phyloP scores from a whole-genome alignment of 2,797 vertebrate species.

The Zenarchopterus dispar region DNA sequence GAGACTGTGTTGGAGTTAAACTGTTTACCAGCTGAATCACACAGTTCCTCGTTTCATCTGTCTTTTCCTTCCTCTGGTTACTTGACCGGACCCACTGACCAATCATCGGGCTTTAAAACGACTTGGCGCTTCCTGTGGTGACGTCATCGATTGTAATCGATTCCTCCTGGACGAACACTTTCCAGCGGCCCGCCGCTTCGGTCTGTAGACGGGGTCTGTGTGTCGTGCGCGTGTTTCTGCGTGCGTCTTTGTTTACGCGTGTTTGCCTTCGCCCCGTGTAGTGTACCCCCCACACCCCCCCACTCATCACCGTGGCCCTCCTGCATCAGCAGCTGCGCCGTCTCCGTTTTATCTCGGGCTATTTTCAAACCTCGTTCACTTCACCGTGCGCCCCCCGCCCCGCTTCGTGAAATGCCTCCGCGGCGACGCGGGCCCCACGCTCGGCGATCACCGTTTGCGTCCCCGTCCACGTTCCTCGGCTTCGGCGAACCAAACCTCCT shows the following conservation, averaged over 20 bases:
- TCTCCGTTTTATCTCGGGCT: constrained; percentile 66
- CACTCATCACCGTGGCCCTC: not conserved
- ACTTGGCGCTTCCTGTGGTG: constrained; percentile 59
- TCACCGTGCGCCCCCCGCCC: constrained; percentile 57
- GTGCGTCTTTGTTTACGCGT: constrained; percentile 7
- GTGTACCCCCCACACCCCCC: constrained; percentile 16
- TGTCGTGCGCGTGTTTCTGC: constrained; percentile 13
- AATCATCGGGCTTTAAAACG: constrained; percentile 56
- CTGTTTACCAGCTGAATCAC: too few relatives aligned
- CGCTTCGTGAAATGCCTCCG: constrained; percentile 66
- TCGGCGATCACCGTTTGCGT: constrained; percentile 56
- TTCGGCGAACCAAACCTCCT: constrained; percentile 59
- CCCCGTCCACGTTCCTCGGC: constrained; percentile 39
- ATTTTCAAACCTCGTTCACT: constrained; percentile 72
- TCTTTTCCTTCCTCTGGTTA: constrained; percentile 40
- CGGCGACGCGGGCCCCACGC: constrained; percentile 54
- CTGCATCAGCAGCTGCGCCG: constrained; percentile 29
- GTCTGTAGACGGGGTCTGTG: constrained; percentile 14
- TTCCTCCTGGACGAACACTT: constrained; percentile 34
- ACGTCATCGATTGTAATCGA: constrained; percentile 65
- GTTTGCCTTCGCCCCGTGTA: constrained; percentile 1
- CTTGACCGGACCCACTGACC: constrained; percentile 61
- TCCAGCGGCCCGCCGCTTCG: constrained; percentile 24
- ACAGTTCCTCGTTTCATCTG: not conserved
- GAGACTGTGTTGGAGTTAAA: too few relatives aligned